Base-by-base conservation (phyloP, 1,140 invertebrate genomes). In the Drosophila malerkotliana region DNA sequence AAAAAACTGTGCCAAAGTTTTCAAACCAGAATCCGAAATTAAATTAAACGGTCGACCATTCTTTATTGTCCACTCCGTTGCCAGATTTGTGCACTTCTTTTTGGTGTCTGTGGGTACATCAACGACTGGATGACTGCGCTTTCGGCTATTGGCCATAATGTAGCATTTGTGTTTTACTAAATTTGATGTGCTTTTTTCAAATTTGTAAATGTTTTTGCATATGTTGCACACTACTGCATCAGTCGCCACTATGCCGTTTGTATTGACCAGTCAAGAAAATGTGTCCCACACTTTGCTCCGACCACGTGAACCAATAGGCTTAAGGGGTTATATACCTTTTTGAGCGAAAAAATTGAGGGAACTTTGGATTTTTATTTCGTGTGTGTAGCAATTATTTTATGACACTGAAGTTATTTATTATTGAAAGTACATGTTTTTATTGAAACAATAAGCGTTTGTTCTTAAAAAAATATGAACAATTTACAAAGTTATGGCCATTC, bases 1-100 rank as follows among this genome's bases (percentile, higher is more conserved):
- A 44, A 44, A 44, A 44, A 44, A 15, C 14, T 44, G 28, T 15
- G 28, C 21, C 26, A 12, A 30, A 12, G 12, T 56, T 14, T 56
- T 56, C 6, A 44, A 32, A 3, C 21, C 21, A 21, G 21, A 21
- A 3, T 30, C 9, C 30, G 32, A n/a, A 57, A 57, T 57, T 18
- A 57, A 3, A 30, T 57, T 57, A 12, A 57, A 57, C 5, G 55
- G 10, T 21, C 55, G 55, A 41, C 26, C 26, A 44, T 57, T 57
- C 14, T 61, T 61, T n/a, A 61, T 41, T 61, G 58, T 41, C 58
- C 58, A 61, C 49, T 61, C 48, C 14, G 32, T 61, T 44, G 37
- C 12, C n/a, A 61, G 49, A 1, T 44, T 53, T 37, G 26, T 61
- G 59, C 34, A 61, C 9, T 21, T 30, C 48, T 53, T 61, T 60